Conservation (phyloP, 2,888 invertebrate genomes). For the Oxyscelio sp. region DNA sequence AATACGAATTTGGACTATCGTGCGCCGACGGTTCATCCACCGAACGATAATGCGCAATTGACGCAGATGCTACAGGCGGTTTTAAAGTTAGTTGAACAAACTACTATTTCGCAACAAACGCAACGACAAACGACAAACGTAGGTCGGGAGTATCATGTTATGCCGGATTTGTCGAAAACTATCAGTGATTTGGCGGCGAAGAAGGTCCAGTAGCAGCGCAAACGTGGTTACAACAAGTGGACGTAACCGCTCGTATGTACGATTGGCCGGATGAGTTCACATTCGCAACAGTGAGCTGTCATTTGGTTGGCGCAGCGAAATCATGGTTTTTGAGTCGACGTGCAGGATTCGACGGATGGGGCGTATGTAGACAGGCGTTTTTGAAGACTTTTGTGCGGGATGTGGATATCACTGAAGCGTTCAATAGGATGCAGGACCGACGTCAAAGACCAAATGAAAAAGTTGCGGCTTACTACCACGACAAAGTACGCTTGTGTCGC, state of each 20-base stretch:
- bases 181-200: background rate
- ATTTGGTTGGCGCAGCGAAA: background rate
- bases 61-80: no score
- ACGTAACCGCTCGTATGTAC: slow-evolving; percentile 10
- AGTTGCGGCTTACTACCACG: slow-evolving; percentile 20
- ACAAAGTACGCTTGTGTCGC: slow-evolving; percentile 31
- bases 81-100: background rate
- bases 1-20: no score
- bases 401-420: slow-evolving; percentile 16
- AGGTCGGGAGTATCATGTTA: background rate
- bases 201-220: background rate
- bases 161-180: background rate
- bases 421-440: background rate
- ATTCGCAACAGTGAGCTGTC: slow-evolving; percentile 18
- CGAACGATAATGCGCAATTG: no score
- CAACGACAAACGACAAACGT: background rate
- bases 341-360: background rate
- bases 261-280: slow-evolving; percentile 33
- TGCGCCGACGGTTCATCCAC: no score
- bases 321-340: slow-evolving; percentile 13
- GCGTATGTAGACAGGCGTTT: background rate
- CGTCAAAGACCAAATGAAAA: slow-evolving; percentile 18
- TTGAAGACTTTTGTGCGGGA: slow-evolving; percentile 7
- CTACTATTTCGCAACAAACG: background rate
- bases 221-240: slow-evolving; percentile 15